Base-by-base conservation (phyloP, 1,140 invertebrate species). In the Telenomus remus region DNA sequence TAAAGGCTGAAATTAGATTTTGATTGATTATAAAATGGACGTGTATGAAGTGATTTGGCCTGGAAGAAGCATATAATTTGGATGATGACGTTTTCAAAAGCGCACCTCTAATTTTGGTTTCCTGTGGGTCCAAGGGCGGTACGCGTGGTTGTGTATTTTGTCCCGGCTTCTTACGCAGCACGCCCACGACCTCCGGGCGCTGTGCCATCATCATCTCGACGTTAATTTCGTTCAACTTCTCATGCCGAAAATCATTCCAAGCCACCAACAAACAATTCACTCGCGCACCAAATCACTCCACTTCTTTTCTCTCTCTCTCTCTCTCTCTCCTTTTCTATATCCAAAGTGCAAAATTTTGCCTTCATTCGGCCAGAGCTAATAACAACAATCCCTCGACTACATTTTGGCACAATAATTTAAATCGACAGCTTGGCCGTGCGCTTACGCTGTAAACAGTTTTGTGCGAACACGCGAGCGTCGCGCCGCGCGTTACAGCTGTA, bases 91-190 rank as follows among this genome's bases (percentile, higher is more conserved):
- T 11, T 44, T 44, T n/a, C 2, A 50, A n/a, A 54, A 56, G 46
- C 57, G 1, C 35, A 87, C 86, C 86, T 82, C 81, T 73, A 37
- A 88, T 88, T 80, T 88, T 88, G 3, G 84, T 88, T 37, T 87
- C 86, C 53, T 86, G 85, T 0, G 81, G 86, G 69, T 86, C 86
- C 35, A 85, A 42, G 12, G 84, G 74, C 11, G 83, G 79, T 12
- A 82, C 81, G 42, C 81, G 80, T 49, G 79, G 77, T 43, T 84
- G 79, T 50, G 10, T 80, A 33, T 80, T 85, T 56, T 83, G 85
- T 53, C 85, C 86, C 10, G 85, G 85, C 79, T 87, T 86, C 74
- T 88, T 88, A 56, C 85, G 70, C 75, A 87, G 70, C 35, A 87
- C 84, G 78, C 86, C 86, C 79, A 88, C 85, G 56, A 88, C 81